A percentile compares a stretch with the other conserved stretches of the same genome.
These are phyloP conservation scores for Apaloderma vittatum DNA, from an alignment of 2,113 vertebrate genomes.

Conservation along the genomic window DNA sequence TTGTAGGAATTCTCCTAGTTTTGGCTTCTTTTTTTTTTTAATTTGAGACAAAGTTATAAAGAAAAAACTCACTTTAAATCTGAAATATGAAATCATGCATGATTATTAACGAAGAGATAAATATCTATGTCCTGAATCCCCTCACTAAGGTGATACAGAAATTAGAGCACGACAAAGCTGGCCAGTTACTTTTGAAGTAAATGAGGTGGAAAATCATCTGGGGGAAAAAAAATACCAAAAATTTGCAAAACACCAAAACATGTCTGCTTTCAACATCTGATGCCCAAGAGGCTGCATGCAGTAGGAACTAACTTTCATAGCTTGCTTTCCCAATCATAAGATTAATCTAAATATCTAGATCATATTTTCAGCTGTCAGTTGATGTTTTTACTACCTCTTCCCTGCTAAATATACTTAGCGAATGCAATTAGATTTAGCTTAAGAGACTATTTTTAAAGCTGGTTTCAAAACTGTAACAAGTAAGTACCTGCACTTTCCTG, in stretches of 20 bases:
- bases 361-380: background rate
- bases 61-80: background rate
- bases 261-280: background rate
- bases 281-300: background rate
- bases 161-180: background rate
- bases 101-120: background rate
- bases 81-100: background rate
- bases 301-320: background rate
- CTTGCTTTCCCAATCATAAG: background rate
- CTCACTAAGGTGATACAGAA: background rate
- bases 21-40: background rate
- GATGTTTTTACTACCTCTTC: background rate
- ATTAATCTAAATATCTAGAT: background rate
- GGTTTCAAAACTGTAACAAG: background rate
- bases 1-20: background rate
- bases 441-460: background rate
- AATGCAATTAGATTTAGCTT: background rate
- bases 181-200: background rate
- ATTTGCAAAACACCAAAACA: background rate
- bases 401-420: background rate
- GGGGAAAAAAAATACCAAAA: background rate
- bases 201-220: rapidly evolving
- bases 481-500: background rate
- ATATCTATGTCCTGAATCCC: background rate
- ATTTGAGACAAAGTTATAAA: background rate